Base-by-base conservation (phyloP, 1,140 invertebrate species). In the Calliopsis andreniformis region DNA sequence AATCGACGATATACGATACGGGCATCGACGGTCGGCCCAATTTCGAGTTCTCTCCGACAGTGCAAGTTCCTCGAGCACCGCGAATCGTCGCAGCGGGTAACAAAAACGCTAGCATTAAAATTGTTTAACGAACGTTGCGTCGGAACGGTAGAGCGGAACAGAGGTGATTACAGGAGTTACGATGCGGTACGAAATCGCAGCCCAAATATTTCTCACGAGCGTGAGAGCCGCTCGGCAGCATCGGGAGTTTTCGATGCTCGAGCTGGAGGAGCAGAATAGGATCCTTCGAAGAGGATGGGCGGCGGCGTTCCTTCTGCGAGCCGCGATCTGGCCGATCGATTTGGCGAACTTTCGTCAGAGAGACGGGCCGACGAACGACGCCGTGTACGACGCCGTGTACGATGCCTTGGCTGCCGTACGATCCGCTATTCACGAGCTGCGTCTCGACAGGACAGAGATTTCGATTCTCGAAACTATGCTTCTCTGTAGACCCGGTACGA, bases 391-490 rank as follows among this genome's bases (percentile, higher is more conserved):
- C 3, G 84, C 42, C 12, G 62, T 70, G n/a, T 77, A 88, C 3
- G 71, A 68, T 2, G 84, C 55, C 79, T 72, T 92, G 43, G 76
- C 53, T 32, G 77, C 83, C 63, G 76, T 87, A 61, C 80, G 89
- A 86, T 79, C 80, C 85, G 76, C 79, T 82, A 90, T 92, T 55
- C 66, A 20, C 30, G 89, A 93, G 53, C 69, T 95, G 25, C 89
- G 91, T 6, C 90, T 94, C 14, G 93, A 95, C 73, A 84, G 91
- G 14, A 85, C 93, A 69, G 95, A 96, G 76, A 84, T 95, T 2
- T 93, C 93, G 28, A 88, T 94, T 43, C 78, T 96, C 23, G 95
- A 96, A 89, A 95, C 94, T 2, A 89, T 96, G 16, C 87, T 94
- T 23, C 88, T 96, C 5, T 94, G 94, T 75, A 92, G 94, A 66